Base-by-base conservation (phyloP, 2,797 vertebrate species). In the Pipistrellus pipistrellus region DNA sequence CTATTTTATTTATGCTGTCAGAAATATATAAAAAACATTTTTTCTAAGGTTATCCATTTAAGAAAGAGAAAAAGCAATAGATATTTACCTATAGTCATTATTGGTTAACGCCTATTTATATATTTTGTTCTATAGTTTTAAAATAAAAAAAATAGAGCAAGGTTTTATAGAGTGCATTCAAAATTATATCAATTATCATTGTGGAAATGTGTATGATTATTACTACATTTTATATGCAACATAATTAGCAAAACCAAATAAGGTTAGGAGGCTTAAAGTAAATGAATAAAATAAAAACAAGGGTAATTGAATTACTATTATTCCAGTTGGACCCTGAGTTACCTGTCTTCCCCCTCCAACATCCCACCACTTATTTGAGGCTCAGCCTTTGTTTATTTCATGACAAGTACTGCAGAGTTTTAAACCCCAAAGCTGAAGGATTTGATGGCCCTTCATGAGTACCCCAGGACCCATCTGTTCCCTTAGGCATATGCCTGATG, bases 401-500 rank as follows among this genome's bases (percentile, higher is more conserved):
- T 75, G 55, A 82, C 57, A 87, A 69, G 41, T 44, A 53, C 57
- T 90, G 4, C 72, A 12, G 80, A 87, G 27, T 55, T 95, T 80
- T 64, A 95, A 80, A 85, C 64, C 41, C 68, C 30, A 71, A 20
- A 86, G 30, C 68, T 71, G 1, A 30, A 76, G 35, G 8, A 55
- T 68, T 91, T 88, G 81, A 80, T 85, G 69, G 73, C 14, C 69
- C 10, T 85, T 84, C 73, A 12, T 51, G 18, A 88, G 15, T 73
- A 85, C 51, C 53, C 62, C 38, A 94, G 88, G 35, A 82, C 64
- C 44, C 82, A 72, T 88, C 87, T 95, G 87, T 86, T 93, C 80
- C 73, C 18, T 71, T 35, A 68, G 68, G 64, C 85, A 87, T 81
- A 57, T 46, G 87, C 38, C 87, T 91, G 77, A 46, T 91, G 69